Evolutionary conservation across 2,888 invertebrate genomes (phyloP).

Genomic region (Bugulina stolonifera): DNA sequence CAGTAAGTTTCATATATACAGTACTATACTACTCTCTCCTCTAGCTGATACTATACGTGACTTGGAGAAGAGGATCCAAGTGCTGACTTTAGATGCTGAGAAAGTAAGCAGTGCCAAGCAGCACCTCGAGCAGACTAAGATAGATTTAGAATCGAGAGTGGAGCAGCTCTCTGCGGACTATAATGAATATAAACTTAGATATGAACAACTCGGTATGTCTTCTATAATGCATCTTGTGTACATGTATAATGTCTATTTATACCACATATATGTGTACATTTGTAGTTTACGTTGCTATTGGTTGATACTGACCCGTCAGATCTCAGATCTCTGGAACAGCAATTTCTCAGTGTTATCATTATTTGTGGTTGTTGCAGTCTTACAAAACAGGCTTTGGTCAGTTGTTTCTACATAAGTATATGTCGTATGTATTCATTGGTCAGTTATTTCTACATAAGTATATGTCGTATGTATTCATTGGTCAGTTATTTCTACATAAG

Average conservation of each 20-base stretch:
- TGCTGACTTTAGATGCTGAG: constrained; percentile 46
- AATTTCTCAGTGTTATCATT: too few species aligned
- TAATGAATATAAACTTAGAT: constrained; percentile 34
- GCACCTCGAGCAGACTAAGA: constrained; percentile 42
- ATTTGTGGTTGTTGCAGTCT: too few species aligned
- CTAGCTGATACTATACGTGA: constrained; percentile 32
- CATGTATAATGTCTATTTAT: neutral
- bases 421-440: too few species aligned
- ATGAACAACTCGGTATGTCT: constrained; percentile 22
- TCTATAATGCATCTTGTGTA: neutral
- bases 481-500: too few species aligned
- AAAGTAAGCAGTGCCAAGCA: constrained; percentile 37
- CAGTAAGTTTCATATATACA: too few species aligned
- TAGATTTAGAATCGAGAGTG: constrained; percentile 37
- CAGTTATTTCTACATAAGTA: too few species aligned
- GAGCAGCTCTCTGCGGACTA: constrained; percentile 38
- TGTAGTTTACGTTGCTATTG: too few species aligned
- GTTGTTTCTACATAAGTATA: too few species aligned
- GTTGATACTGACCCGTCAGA: too few species aligned
- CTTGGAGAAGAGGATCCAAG: constrained; percentile 45
- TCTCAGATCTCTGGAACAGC: too few species aligned
- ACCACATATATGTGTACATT: neutral
- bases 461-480: too few species aligned
- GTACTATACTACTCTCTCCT: neutral
- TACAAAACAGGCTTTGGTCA: too few species aligned